These are phyloP conservation scores for Glaucopsyche alexis DNA, from an alignment of 2,888 invertebrate species.

Conservation along the genomic window DNA sequence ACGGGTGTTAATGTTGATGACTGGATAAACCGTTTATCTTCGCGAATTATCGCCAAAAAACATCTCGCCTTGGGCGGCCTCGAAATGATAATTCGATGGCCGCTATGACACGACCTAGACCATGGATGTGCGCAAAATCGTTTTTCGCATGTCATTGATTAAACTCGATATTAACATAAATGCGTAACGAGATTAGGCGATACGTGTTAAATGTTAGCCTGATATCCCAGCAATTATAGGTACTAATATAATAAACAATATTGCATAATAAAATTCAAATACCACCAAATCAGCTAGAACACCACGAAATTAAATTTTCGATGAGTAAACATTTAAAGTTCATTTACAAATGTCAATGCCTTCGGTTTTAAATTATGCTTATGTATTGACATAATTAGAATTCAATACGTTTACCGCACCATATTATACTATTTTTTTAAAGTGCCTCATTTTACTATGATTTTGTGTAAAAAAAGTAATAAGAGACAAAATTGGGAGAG, in stretches of 20 bases:
- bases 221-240: not conserved
- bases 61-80: not conserved
- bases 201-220: not conserved
- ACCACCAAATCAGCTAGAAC: conserved; percentile 14
- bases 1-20: not conserved
- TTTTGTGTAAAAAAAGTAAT: not conserved
- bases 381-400: conserved; percentile 29
- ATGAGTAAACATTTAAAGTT: conserved; percentile 22
- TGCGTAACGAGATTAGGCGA: no score
- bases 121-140: conserved; percentile 13
- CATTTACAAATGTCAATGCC: conserved; percentile 32
- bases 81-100: conserved; percentile 18
- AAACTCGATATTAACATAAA: not conserved
- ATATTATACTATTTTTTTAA: no score
- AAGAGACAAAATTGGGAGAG: no score
- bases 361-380: conserved; percentile 28
- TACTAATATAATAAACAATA: not conserved
- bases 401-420: conserved; percentile 10
- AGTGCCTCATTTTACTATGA: not conserved
- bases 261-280: conserved; percentile 13
- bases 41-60: not conserved
- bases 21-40: not conserved
- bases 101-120: conserved; percentile 25
- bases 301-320: conserved; percentile 17
- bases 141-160: conserved; percentile 10